Evolutionary conservation across 2,113 vertebrate species (phyloP), one percentile per base, ranked within the genome.

Genomic region (Tachuris rubrigastra): DNA sequence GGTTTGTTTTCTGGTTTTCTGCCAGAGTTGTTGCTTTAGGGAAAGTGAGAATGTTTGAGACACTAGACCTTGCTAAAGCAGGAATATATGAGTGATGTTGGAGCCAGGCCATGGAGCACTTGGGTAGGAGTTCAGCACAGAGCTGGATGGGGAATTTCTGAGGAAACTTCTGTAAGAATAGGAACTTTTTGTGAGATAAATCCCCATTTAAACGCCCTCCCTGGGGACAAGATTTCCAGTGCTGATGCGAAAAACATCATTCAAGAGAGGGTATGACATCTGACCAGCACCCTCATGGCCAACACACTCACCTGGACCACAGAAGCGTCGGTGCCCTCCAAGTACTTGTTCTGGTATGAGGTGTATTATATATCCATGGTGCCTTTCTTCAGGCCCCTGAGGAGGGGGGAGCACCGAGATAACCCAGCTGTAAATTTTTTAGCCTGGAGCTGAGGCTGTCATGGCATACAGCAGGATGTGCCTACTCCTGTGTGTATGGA

Each of bases 361-460:
- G 31, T 15, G 0, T 59, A 7, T 52, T 18, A 8, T 9, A 46
- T 10, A 24, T 19, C 14, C 1, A 2, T 1, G 1, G 4, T 27
- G 23, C n/a, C 33, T 87, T 87, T 81, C 41, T 53, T 27, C 21
- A 42, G 22, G 17, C 18, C 46, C 73, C 2, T 63, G 41, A 53
- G 50, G 30, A 50, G 11, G 7, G 12, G 2, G 58, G 22, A 71
- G 14, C 37, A 81, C 3, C 12, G 31, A 41, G 6, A 28, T 24
- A 68, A 65, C 14, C 3, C 49, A 68, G 41, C 7, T 49, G 15
- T 5, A 13, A 8, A 18, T 76, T 65, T 86, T 44, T 6, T 22
- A 69, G 13, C 9, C 19, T 1, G 3, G 25, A 81, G 30, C 24
- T 79, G 49, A 12, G 58, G 39, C 31, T 55, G 46, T 15, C 20